phyloP scores from a whole-genome alignment of 2,888 invertebrate species.

The Cepaea hortensis region DNA sequence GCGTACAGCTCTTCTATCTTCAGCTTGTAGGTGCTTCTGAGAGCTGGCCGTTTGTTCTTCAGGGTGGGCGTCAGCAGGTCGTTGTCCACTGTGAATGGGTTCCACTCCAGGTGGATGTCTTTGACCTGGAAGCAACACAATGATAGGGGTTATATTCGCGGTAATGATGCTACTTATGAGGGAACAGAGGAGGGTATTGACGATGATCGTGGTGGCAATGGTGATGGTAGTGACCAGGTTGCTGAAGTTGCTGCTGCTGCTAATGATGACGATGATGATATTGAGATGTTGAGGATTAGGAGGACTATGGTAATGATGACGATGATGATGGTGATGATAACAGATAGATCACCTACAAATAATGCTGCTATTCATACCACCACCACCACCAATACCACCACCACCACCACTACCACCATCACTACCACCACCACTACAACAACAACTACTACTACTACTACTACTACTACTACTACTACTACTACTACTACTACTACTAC shows the following conservation, averaged over 20 bases:
- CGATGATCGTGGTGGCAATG: background rate
- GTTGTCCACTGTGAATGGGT: conserved; percentile 96
- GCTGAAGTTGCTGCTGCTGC: too few species aligned
- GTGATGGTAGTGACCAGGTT: background rate
- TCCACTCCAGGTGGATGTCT: conserved; percentile 94
- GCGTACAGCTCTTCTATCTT: conserved; percentile 67
- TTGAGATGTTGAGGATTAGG: too few species aligned
- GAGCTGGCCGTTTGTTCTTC: conserved; percentile 90
- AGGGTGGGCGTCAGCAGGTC: conserved; percentile 96
- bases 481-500: too few species aligned
- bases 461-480: too few species aligned
- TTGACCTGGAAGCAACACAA: conserved; percentile 80
- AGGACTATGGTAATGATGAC: background rate
- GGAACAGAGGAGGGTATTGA: background rate
- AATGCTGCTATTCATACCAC: too few species aligned
- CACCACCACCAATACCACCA: too few species aligned
- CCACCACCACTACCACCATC: too few species aligned
- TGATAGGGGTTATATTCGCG: background rate
- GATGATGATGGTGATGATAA: background rate
- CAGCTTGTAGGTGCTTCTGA: conserved; percentile 62
- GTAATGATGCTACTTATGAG: background rate
- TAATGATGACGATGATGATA: too few species aligned
- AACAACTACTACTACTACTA: background rate
- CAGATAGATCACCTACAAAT: too few species aligned
- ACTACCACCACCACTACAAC: too few species aligned